Evolutionary conservation across 2,113 vertebrate genomes (phyloP).

Genomic region (Anarhynchus alexandrinus): DNA sequence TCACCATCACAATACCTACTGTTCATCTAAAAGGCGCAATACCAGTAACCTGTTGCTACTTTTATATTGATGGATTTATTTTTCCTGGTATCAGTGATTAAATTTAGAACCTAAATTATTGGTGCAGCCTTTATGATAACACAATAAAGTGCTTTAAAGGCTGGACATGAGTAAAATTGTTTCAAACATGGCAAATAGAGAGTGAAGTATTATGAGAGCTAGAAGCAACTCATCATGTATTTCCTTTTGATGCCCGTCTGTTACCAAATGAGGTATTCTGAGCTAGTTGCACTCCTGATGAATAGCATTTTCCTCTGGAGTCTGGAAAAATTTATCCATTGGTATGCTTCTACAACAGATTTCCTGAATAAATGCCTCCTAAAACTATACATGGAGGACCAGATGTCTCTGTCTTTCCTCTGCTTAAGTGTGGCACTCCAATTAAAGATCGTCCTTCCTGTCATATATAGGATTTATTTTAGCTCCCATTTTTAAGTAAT

Average conservation of each 20-base stretch:
- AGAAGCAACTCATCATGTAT: not conserved
- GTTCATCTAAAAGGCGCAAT: not conserved
- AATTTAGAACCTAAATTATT: not conserved
- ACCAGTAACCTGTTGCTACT: not conserved
- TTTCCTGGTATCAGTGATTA: not conserved
- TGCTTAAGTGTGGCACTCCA: not conserved
- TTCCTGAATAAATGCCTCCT: constrained; percentile 3
- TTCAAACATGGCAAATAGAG: not conserved
- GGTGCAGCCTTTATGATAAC: not conserved
- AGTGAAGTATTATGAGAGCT: not conserved
- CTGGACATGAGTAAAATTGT: not conserved
- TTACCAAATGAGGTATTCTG: not conserved
- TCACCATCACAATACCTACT: not conserved
- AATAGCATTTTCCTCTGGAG: not conserved
- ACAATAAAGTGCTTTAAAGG: not conserved
- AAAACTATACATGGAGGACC: not conserved
- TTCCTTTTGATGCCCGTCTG: not conserved
- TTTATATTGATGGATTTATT: not conserved
- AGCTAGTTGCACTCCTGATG: not conserved
- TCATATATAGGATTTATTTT: not conserved
- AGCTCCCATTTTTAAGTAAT: not conserved
- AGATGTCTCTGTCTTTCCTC: not conserved
- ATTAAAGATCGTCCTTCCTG: not conserved
- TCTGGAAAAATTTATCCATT: not conserved
- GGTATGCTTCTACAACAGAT: not conserved